These are phyloP conservation scores for Drosophila virilis DNA, from an alignment of 1,140 invertebrate species.

Conservation along the genomic window DNA sequence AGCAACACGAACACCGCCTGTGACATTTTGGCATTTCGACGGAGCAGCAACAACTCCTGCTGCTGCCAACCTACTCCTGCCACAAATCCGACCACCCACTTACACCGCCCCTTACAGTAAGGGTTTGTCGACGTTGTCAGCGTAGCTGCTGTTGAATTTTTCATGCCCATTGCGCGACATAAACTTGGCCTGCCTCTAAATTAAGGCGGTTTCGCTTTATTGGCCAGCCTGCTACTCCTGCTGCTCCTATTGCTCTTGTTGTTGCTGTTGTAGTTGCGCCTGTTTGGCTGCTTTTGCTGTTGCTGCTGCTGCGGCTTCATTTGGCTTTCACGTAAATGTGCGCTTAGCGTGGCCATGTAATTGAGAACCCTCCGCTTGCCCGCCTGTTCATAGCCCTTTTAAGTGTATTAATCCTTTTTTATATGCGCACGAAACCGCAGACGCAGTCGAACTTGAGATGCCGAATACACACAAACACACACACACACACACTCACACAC, in stretches of 20 bases:
- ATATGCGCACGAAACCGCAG: constrained; percentile 50
- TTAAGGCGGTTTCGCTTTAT: constrained; percentile 70
- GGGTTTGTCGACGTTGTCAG: constrained; percentile 47
- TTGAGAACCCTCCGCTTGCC: constrained; percentile 23
- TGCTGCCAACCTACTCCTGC: constrained; percentile 9
- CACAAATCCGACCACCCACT: neutral
- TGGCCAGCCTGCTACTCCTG: constrained; percentile 50
- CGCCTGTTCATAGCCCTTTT: constrained; percentile 40
- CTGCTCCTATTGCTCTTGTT: constrained; percentile 8
- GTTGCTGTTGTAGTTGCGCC: constrained; percentile 45
- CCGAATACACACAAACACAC: constrained; percentile 22
- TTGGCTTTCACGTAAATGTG: constrained; percentile 78
- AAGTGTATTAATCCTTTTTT: constrained; percentile 83
- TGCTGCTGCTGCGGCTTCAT: constrained; percentile 61
- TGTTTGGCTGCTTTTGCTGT: constrained; percentile 18
- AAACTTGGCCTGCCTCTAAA: constrained; percentile 67
- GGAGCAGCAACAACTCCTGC: constrained; percentile 15
- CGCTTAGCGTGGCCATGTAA: constrained; percentile 66
- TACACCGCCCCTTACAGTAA: neutral
- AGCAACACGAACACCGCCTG: constrained; percentile 50
- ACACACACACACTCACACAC: constrained; percentile 17
- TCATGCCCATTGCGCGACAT: constrained; percentile 70
- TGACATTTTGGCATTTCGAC: constrained; percentile 65
- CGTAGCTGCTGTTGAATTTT: constrained; percentile 71
- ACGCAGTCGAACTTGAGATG: constrained; percentile 29